These are phyloP conservation scores for Megatriorchis doriae DNA, from an alignment of 2,113 vertebrate species.

Conservation along the genomic window DNA sequence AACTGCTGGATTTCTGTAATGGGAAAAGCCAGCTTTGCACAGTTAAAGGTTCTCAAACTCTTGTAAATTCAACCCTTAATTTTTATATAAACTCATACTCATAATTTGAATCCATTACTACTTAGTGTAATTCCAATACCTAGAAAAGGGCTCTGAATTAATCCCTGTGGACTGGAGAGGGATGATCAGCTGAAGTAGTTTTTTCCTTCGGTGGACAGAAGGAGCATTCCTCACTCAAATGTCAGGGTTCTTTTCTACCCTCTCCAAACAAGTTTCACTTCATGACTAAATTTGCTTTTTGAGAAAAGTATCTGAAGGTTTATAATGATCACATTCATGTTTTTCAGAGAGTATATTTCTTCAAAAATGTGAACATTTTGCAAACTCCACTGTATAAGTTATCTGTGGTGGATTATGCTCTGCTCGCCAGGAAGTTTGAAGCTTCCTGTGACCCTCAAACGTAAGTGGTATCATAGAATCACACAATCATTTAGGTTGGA, in stretches of 20 bases:
- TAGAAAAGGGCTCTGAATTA: neutral
- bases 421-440: neutral
- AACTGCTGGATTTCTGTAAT: neutral
- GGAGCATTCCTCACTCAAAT: neutral
- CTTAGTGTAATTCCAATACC: neutral
- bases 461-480: neutral
- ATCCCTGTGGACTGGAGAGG: neutral
- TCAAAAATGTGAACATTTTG: neutral
- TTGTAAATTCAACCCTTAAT: neutral
- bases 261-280: neutral
- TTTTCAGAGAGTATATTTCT: neutral
- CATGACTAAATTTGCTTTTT: neutral
- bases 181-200: neutral
- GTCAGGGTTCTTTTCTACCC: neutral
- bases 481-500: neutral
- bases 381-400: neutral
- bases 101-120: neutral
- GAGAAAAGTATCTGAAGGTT: neutral
- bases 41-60: neutral
- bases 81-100: neutral
- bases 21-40: neutral
- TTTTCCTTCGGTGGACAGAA: neutral
- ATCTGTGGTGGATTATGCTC: accelerated
- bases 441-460: neutral
- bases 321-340: neutral